These are phyloP conservation scores for Ophion obscuratus DNA, from an alignment of 2,888 invertebrate genomes.

Conservation along the genomic window DNA sequence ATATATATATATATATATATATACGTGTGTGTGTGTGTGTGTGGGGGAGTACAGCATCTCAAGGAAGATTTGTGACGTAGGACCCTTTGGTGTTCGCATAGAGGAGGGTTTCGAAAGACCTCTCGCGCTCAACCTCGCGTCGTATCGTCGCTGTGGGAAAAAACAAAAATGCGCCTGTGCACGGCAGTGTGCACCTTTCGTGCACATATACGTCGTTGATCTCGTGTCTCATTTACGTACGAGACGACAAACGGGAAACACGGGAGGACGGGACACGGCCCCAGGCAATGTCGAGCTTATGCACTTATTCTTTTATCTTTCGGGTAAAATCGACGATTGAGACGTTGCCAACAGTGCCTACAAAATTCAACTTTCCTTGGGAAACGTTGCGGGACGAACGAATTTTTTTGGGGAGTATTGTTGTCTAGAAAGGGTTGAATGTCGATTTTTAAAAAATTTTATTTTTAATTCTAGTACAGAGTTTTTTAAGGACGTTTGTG, in stretches of 20 bases:
- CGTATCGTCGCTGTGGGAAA: slow-evolving; percentile 40
- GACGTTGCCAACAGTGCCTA: neutral
- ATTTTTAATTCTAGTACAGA: too few species aligned
- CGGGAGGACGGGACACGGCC: neutral
- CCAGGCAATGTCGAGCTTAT: too few species aligned
- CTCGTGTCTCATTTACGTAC: neutral
- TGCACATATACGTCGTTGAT: neutral
- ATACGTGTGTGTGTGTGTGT: neutral
- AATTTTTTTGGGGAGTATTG: too few species aligned
- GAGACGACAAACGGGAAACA: neutral
- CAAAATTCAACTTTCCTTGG: too few species aligned
- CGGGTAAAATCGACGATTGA: too few species aligned
- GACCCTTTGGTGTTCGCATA: slow-evolving; percentile 11
- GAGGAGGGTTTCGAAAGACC: slow-evolving; percentile 4
- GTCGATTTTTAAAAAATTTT: too few species aligned
- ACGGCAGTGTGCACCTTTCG: neutral
- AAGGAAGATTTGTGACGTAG: slow-evolving; percentile 63
- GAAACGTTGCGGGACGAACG: too few species aligned
- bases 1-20: neutral
- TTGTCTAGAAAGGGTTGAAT: too few species aligned
- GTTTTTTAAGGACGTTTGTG: too few species aligned
- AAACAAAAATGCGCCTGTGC: slow-evolving; percentile 33
- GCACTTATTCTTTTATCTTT: too few species aligned
- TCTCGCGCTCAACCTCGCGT: neutral
- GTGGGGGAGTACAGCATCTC: slow-evolving; percentile 29